A percentile compares a stretch with the other conserved stretches of the same genome.
Evolutionary conservation across 2,888 invertebrate genomes (phyloP).

Genomic region (Tribolium freemani): DNA sequence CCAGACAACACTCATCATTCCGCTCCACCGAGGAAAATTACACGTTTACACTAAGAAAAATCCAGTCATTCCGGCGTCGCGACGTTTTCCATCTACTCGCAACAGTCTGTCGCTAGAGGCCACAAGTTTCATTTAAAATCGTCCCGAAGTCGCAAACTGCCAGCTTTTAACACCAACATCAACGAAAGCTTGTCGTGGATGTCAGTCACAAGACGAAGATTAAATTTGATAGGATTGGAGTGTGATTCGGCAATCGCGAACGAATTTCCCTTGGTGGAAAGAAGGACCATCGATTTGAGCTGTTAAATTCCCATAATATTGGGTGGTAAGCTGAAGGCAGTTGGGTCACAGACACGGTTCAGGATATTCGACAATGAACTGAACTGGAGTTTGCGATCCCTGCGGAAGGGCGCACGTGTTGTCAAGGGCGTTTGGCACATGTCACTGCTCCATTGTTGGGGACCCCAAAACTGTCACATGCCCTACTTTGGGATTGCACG

Average conservation of each 20-base stretch:
- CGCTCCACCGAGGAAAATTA: background rate
- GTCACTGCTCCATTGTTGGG: conserved; percentile 26
- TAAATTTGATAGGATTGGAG: conserved; percentile 24
- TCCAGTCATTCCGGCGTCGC: conserved; percentile 14
- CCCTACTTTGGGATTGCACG: background rate
- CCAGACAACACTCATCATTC: background rate
- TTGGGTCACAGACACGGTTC: conserved; percentile 10
- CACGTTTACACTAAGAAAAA: conserved; percentile 3
- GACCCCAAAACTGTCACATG: conserved; percentile 24
- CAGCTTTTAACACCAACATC: conserved; percentile 12
- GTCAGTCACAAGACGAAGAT: conserved; percentile 15
- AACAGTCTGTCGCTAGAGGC: conserved; percentile 12
- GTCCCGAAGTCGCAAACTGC: background rate
- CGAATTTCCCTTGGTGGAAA: background rate
- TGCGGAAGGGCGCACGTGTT: conserved; percentile 28
- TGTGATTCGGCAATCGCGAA: conserved; percentile 3
- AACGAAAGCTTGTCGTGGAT: conserved; percentile 1
- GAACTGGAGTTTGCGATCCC: conserved; percentile 22
- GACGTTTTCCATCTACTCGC: conserved; percentile 26
- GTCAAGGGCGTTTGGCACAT: conserved; percentile 33
- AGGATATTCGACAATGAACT: conserved; percentile 8
- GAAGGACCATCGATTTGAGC: conserved; percentile 10
- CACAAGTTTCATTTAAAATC: conserved; percentile 16
- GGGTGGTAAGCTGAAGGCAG: conserved; percentile 11
- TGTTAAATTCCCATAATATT: conserved; percentile 22